Evolutionary conservation across 2,113 vertebrate species (phyloP).

Genomic region (Suncus etruscus): DNA sequence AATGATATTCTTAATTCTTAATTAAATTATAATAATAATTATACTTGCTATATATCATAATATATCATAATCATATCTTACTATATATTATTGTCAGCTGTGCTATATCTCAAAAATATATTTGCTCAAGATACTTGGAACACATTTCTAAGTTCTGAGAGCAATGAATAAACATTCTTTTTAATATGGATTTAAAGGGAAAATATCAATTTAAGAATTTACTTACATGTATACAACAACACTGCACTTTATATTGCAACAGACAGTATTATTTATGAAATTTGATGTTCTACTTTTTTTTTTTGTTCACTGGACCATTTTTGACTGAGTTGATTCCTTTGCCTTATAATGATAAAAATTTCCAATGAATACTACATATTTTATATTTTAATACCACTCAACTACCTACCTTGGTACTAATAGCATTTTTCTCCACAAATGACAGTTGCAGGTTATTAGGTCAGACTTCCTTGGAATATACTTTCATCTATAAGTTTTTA

Average conservation of each 20-base stretch:
- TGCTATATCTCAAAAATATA: background rate
- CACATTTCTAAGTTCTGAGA: constrained; percentile 15
- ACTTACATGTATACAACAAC: background rate
- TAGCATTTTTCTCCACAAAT: constrained; percentile 43
- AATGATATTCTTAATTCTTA: background rate
- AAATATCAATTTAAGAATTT: constrained; percentile 35
- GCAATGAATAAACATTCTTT: constrained; percentile 26
- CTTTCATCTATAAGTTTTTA: constrained; percentile 67
- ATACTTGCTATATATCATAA: too few relatives aligned
- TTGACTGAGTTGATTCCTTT: constrained; percentile 25
- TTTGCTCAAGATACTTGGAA: background rate
- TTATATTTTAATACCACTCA: constrained; percentile 18
- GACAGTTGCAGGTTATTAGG: constrained; percentile 17
- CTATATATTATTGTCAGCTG: background rate
- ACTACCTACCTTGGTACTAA: constrained; percentile 3
- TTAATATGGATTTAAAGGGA: constrained; percentile 39
- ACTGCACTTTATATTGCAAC: background rate
- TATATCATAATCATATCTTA: background rate
- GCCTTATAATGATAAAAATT: constrained; percentile 39
- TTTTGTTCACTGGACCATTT: background rate
- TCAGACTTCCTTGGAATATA: constrained; percentile 45
- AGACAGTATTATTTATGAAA: constrained; percentile 2
- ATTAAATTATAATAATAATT: background rate
- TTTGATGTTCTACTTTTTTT: background rate
- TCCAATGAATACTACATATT: background rate